A percentile compares a stretch with the other conserved stretches of the same genome.
These are phyloP conservation scores for Lindbergichthys nudifrons DNA, from an alignment of 2,797 vertebrate species.

Conservation along the genomic window DNA sequence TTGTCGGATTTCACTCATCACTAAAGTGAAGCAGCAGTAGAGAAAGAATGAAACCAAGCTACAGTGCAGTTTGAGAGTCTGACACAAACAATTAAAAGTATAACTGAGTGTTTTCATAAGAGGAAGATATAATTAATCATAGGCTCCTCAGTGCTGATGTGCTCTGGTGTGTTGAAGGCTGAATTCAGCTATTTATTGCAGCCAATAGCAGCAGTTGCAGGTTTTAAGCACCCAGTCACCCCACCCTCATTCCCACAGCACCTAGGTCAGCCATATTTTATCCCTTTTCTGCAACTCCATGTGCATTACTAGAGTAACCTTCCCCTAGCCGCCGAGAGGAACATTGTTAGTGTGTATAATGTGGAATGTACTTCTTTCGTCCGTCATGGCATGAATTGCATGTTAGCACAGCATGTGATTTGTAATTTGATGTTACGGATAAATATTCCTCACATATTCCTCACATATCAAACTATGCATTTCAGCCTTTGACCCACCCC, in stretches of 20 bases:
- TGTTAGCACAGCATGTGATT: neutral
- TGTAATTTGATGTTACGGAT: constrained; percentile 10
- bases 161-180: constrained; percentile 10
- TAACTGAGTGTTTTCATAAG: neutral
- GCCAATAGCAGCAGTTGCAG: constrained; percentile 23
- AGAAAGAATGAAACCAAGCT: neutral
- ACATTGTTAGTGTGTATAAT: neutral
- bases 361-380: constrained; percentile 1
- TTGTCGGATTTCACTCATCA: constrained; percentile 53
- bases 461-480: constrained; percentile 19
- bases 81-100: neutral
- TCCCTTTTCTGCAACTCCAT: constrained; percentile 6
- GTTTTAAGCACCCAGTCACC: constrained; percentile 14
- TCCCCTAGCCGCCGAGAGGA: neutral
- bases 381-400: constrained; percentile 22
- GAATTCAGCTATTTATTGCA: constrained; percentile 37
- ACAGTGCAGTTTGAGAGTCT: neutral
- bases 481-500: constrained; percentile 33
- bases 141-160: neutral
- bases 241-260: constrained; percentile 16
- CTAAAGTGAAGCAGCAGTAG: constrained; percentile 7
- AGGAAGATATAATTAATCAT: neutral
- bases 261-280: constrained; percentile 19
- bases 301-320: neutral
- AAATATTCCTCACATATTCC: constrained; percentile 10